Evolutionary conservation across 2,888 invertebrate genomes (phyloP).

Genomic region (Noctua pronuba): DNA sequence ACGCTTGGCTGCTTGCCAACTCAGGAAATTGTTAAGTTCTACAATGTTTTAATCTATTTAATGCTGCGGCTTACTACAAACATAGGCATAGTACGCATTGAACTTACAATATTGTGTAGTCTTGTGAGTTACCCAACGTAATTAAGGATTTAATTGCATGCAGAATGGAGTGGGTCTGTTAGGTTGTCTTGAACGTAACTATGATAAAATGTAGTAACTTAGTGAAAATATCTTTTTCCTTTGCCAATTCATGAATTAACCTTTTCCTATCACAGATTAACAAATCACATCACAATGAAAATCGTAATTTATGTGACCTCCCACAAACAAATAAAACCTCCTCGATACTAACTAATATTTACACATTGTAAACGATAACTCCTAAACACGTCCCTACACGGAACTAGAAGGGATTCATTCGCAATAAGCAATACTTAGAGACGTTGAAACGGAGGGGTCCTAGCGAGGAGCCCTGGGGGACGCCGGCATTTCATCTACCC

Average conservation of each 20-base stretch:
- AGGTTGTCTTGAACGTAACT: not conserved
- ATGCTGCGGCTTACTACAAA: constrained; percentile 31
- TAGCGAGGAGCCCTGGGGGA: constrained; percentile 78
- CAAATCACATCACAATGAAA: constrained; percentile 21
- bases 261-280: not conserved
- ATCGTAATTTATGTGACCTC: constrained; percentile 17
- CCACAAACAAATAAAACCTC: constrained; percentile 63
- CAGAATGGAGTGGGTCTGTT: not conserved
- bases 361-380: constrained; percentile 83
- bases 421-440: constrained; percentile 81
- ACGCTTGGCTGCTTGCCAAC: constrained; percentile 55
- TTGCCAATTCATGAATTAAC: not conserved
- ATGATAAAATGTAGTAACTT: not conserved
- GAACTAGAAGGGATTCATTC: constrained; percentile 69
- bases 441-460: constrained; percentile 69
- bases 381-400: constrained; percentile 67
- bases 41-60: constrained; percentile 60
- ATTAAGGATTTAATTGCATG: not conserved
- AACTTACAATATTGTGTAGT: not conserved
- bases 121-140: not conserved
- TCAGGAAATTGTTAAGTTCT: constrained; percentile 50
- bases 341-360: constrained; percentile 79
- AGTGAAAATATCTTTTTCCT: not conserved
- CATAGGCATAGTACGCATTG: not conserved
- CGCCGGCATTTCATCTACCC: constrained; percentile 81